Evolutionary conservation across 1,140 invertebrate species (phyloP).

Genomic region (Musca domestica): DNA sequence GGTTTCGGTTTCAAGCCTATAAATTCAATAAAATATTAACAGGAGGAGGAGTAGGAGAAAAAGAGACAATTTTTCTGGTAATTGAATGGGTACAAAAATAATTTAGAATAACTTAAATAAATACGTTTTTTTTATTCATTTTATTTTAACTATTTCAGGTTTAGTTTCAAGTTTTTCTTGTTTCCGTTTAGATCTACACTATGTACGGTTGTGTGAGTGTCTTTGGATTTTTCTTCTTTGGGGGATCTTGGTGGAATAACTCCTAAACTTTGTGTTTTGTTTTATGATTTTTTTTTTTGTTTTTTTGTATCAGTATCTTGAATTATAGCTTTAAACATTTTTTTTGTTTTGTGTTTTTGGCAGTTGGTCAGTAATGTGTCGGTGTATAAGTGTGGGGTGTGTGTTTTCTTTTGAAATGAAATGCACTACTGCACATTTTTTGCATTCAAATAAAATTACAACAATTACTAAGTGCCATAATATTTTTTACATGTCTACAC

Average conservation of each 20-base stretch:
- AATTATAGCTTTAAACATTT: background rate
- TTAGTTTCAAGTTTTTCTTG: too few species aligned
- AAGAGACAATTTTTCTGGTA: background rate
- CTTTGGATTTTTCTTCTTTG: background rate
- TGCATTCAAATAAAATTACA: too few species aligned
- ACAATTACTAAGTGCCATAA: background rate
- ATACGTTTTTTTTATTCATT: too few species aligned
- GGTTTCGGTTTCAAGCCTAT: background rate
- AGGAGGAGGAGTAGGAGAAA: background rate
- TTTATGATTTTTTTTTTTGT: background rate
- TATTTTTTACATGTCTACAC: background rate
- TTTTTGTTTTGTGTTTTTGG: background rate
- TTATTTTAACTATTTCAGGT: too few species aligned
- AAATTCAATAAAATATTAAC: background rate
- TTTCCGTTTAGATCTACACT: too few species aligned
- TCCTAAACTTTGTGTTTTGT: background rate
- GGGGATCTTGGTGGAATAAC: background rate
- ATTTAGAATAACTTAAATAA: too few species aligned
- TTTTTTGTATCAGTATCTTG: background rate
- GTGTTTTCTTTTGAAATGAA: background rate
- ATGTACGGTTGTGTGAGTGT: background rate
- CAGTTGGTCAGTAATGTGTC: slow-evolving; percentile 14
- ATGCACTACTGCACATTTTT: background rate
- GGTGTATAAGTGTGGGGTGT: background rate
- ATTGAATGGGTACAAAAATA: too few species aligned